These are phyloP conservation scores for Xenopus petersii DNA, from an alignment of 2,797 vertebrate species.

Conservation along the genomic window DNA sequence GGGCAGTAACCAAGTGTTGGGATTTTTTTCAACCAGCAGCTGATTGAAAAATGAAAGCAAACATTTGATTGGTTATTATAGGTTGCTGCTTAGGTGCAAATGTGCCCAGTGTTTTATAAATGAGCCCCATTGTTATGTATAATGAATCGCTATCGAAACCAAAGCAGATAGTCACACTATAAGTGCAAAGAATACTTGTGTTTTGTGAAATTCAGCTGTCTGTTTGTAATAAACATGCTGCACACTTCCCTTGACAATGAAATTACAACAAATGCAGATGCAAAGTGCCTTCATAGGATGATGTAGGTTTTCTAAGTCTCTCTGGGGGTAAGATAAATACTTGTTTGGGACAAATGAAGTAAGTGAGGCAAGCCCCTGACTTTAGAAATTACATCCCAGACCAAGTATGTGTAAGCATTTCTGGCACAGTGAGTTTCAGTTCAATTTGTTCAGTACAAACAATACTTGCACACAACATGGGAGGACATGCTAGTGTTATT, in stretches of 20 bases:
- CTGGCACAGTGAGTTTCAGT: background rate
- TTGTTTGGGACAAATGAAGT: constrained; percentile 42
- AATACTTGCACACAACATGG: background rate
- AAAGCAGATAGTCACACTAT: too few species aligned
- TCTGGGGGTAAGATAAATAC: constrained; percentile 2
- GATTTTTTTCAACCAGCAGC: too few species aligned
- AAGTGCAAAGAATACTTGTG: too few species aligned
- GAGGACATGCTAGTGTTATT: background rate
- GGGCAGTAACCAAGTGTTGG: too few species aligned
- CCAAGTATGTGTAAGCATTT: constrained; percentile 4
- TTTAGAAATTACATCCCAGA: constrained; percentile 7
- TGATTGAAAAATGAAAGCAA: too few species aligned
- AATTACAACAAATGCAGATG: constrained; percentile 27
- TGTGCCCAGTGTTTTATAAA: too few species aligned
- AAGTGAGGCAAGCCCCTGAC: constrained; percentile 18
- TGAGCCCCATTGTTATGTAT: too few species aligned
- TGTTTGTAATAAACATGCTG: constrained; percentile 2
- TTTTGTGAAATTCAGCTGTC: too few species aligned
- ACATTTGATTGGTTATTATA: too few species aligned
- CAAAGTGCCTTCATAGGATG: constrained; percentile 13
- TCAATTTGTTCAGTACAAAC: constrained; percentile 10
- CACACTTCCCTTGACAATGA: constrained; percentile 13
- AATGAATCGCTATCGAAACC: too few species aligned
- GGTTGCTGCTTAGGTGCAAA: too few species aligned
- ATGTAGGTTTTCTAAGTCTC: constrained; percentile 4